Evolutionary conservation across 2,888 invertebrate genomes (phyloP).

Genomic region (Pogonocherus hispidulus): DNA sequence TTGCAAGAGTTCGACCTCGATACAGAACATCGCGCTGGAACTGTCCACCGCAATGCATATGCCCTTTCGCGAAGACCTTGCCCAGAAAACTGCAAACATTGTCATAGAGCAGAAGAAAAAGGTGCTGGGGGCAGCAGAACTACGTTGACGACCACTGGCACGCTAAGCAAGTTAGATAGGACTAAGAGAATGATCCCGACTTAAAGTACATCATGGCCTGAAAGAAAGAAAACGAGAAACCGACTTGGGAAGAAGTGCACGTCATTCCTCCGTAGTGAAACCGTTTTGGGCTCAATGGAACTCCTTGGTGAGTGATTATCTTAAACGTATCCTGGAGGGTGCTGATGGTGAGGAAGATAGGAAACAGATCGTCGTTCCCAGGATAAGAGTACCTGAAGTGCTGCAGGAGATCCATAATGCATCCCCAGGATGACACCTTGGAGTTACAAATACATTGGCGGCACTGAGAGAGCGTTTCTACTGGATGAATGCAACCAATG

Average conservation of each 20-base stretch:
- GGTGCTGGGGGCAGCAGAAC: background rate
- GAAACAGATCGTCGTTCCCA: slow-evolving; percentile 18
- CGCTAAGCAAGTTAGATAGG: background rate
- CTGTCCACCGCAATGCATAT: slow-evolving; percentile 38
- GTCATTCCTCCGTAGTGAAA: background rate
- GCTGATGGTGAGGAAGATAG: background rate
- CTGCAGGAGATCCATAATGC: no score
- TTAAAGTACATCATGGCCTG: no score
- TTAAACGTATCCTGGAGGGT: slow-evolving; percentile 10
- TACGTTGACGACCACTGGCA: background rate
- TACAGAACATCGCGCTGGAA: no score
- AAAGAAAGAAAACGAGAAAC: background rate
- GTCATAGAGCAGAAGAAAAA: slow-evolving; percentile 6
- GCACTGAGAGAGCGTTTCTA: no score
- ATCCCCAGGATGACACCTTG: no score
- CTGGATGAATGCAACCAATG: no score
- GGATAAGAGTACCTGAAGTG: background rate
- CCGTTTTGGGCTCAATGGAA: slow-evolving; percentile 2
- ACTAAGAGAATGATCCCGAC: background rate
- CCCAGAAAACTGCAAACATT: slow-evolving; percentile 36
- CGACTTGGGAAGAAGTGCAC: background rate
- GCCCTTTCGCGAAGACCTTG: slow-evolving; percentile 42
- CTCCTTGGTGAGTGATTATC: background rate
- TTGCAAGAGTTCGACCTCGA: slow-evolving; percentile 55
- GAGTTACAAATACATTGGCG: no score